Evolutionary conservation across 2,888 invertebrate genomes (phyloP), one percentile per base, ranked within the genome.

Genomic region (Copidosoma aretas): DNA sequence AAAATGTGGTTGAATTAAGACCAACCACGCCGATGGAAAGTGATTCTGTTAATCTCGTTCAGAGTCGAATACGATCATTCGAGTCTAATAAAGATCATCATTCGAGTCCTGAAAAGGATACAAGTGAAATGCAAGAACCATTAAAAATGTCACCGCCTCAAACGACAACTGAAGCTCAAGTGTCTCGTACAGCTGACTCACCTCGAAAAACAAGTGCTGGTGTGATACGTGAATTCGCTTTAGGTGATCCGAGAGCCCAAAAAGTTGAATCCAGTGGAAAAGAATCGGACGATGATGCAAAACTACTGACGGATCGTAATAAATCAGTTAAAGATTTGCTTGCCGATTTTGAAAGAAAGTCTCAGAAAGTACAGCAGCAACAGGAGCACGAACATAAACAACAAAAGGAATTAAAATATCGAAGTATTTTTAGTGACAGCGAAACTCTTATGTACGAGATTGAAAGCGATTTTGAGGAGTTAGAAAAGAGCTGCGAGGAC

Each of bases 401-500:
- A 22, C 75, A 77, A 1, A 80, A 80, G 12, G 81, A 82, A n/a
- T 73, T 78, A 14, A 82, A 75, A 53, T 80, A 79, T 58, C 79
- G 84, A 0, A 82, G 81, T 17, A 85, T 85, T 0, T 84, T 84
- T 64, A 85, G 85, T 74, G 86, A 86, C 67, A 84, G 85, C 3
- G 86, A 86, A 74, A 84, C 85, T 1, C 73, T 86, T 19, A 76
- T 85, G 0, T 86, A 85, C 71, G 85, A 86, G 41, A 84, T 84
- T 0, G 84, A 82, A 3, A 85, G 84, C 72, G 84, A 85, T 68
- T 71, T 81, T 22, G 84, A 84, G 32, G 77, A 77, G 25, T 74
- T 71, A 0, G 68, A 64, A 12, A 64, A 60, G 17, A 61, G 54
- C 14, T 56, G 54, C 25, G 60, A 67, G 8, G 66, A 70, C 24